Evolutionary conservation across 2,888 invertebrate species (phyloP).

Genomic region (Andricus quercusramuli): DNA sequence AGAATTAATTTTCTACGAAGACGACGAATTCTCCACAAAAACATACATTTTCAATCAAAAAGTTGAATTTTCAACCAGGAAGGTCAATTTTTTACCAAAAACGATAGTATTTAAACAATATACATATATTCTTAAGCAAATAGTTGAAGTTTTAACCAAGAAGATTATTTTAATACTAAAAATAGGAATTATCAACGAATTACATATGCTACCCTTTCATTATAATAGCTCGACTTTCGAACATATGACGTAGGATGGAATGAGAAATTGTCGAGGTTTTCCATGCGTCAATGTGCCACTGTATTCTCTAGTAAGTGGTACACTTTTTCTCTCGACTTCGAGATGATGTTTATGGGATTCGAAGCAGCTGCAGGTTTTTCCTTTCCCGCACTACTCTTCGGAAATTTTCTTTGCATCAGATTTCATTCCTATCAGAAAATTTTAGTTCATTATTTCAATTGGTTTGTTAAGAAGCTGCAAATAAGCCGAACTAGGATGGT

Average conservation of each 20-base stretch:
- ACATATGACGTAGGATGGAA: background rate
- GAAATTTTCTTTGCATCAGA: background rate
- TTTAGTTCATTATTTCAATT: background rate
- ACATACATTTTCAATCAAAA: too few relatives aligned
- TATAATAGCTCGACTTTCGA: background rate
- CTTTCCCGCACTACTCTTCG: background rate
- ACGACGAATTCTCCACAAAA: too few relatives aligned
- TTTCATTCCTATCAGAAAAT: background rate
- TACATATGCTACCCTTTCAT: too few relatives aligned
- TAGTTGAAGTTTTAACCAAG: too few relatives aligned
- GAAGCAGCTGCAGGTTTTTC: constrained; percentile 13
- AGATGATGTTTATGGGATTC: constrained; percentile 8
- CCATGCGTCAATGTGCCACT: constrained; percentile 8
- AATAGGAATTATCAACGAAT: too few relatives aligned
- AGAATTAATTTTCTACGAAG: too few relatives aligned
- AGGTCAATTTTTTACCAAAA: too few relatives aligned
- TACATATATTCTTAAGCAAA: too few relatives aligned
- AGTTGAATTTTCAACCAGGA: too few relatives aligned
- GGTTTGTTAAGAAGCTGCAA: background rate
- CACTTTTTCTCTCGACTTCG: constrained; percentile 11
- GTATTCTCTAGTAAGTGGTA: constrained; percentile 4
- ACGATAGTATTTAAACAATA: too few relatives aligned
- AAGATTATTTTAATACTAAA: too few relatives aligned
- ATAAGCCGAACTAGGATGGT: too few relatives aligned
- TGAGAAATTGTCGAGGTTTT: constrained; percentile 8